phyloP scores from a whole-genome alignment of 2,888 invertebrate genomes.

The Lasioglossum malachurum region DNA sequence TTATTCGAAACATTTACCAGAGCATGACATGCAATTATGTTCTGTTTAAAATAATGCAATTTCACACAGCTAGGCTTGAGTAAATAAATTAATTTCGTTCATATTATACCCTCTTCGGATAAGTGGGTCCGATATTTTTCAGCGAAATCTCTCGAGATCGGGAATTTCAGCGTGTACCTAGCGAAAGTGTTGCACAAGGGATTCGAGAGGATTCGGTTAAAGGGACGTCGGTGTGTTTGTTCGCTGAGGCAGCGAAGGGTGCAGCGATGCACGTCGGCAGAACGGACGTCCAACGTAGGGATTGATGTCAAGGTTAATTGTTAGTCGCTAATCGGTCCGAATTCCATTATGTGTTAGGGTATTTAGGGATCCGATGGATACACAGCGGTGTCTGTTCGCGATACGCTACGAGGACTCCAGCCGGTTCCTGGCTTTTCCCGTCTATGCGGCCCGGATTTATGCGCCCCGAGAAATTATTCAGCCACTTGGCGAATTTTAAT shows the following conservation, averaged over 20 bases:
- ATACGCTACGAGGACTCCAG: conserved; percentile 19
- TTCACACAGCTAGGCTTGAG: too few species aligned
- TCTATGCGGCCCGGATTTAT: conserved; percentile 16
- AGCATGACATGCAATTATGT: background rate
- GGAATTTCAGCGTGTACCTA: background rate
- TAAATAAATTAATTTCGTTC: background rate
- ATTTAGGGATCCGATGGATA: conserved; percentile 7
- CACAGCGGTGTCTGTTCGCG: background rate
- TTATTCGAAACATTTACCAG: background rate
- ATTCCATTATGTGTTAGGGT: conserved; percentile 27
- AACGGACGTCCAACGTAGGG: conserved; percentile 7
- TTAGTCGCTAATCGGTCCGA: conserved; percentile 33
- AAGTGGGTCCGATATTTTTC: background rate
- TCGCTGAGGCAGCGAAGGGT: background rate
- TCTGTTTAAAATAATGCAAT: background rate
- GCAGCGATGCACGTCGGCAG: background rate
- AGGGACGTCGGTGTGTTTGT: background rate
- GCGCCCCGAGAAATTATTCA: conserved; percentile 35
- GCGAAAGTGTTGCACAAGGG: background rate
- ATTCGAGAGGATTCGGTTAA: conserved; percentile 5
- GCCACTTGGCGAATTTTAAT: conserved; percentile 56
- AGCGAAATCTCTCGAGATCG: background rate
- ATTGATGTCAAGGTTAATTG: conserved; percentile 51
- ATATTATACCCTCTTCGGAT: background rate
- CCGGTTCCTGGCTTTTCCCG: conserved; percentile 8